These are phyloP conservation scores for Pissodes strobi DNA, from an alignment of 1,140 invertebrate species.

Conservation along the genomic window DNA sequence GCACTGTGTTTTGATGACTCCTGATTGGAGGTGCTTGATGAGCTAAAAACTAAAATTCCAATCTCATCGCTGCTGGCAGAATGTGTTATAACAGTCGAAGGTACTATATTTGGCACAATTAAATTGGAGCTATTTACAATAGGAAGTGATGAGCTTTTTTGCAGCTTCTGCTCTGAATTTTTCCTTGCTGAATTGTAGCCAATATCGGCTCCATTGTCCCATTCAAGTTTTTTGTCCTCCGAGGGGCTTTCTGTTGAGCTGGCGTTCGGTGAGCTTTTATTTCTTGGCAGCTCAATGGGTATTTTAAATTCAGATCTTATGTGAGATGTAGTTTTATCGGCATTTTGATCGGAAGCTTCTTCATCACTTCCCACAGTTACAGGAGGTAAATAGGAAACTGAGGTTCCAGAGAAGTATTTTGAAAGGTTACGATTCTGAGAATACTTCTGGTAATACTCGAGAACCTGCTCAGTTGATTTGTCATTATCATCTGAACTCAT, in stretches of 20 bases:
- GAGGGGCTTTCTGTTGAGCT: conserved; percentile 1
- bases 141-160: conserved; percentile 49
- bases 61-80: conserved; percentile 2
- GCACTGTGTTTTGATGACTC: neutral
- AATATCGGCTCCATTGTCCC: conserved; percentile 78
- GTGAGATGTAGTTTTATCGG: too few species aligned
- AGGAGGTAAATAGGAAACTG: conserved; percentile 37
- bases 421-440: conserved; percentile 46
- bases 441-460: conserved; percentile 52
- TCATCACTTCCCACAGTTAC: conserved; percentile 29
- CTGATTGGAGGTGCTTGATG: neutral
- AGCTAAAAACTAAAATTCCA: conserved; percentile 6
- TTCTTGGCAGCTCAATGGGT: too few species aligned
- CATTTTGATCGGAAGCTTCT: too few species aligned
- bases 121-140: conserved; percentile 24
- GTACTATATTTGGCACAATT: neutral
- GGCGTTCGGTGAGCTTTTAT: conserved; percentile 56
- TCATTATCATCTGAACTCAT: conserved; percentile 41
- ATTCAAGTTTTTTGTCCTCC: conserved; percentile 67
- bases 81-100: conserved; percentile 2
- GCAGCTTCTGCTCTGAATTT: conserved; percentile 15
- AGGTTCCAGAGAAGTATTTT: conserved; percentile 50
- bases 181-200: conserved; percentile 60
- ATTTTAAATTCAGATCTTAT: too few species aligned
- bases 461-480: conserved; percentile 38